phyloP scores from a whole-genome alignment of 2,888 invertebrate genomes.

The Megamerina dolium region DNA sequence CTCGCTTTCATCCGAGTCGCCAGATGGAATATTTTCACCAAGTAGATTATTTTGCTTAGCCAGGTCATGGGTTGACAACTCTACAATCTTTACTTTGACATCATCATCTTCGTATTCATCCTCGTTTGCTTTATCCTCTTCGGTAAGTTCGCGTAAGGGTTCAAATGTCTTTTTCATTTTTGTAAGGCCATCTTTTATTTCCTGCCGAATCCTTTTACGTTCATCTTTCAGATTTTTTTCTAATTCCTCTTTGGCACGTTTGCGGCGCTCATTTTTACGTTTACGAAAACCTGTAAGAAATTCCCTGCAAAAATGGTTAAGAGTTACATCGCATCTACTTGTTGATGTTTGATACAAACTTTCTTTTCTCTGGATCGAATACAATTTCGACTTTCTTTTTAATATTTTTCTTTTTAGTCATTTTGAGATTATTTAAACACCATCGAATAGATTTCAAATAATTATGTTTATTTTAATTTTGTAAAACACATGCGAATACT shows the following conservation, averaged over 20 bases:
- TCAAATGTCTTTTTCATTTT: conserved; percentile 66
- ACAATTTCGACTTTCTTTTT: conserved; percentile 47
- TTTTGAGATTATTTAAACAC: conserved; percentile 19
- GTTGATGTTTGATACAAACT: conserved; percentile 36
- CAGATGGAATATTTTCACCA: conserved; percentile 58
- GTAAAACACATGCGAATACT: neutral
- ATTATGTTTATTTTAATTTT: conserved; percentile 4
- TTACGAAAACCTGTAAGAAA: conserved; percentile 77
- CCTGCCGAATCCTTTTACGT: conserved; percentile 65
- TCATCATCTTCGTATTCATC: conserved; percentile 68
- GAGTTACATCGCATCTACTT: conserved; percentile 24
- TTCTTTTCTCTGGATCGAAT: conserved; percentile 56
- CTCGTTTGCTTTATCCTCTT: conserved; percentile 34
- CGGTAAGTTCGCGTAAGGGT: conserved; percentile 55
- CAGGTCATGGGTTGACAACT: conserved; percentile 64
- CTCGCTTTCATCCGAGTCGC: conserved; percentile 30
- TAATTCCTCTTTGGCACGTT: conserved; percentile 68
- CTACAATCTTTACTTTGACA: conserved; percentile 72
- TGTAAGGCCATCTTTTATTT: conserved; percentile 72
- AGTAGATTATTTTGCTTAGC: conserved; percentile 67
- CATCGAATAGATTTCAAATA: neutral
- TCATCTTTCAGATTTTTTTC: conserved; percentile 68
- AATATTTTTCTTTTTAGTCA: conserved; percentile 25
- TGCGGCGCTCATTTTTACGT: conserved; percentile 69
- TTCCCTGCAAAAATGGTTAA: conserved; percentile 53